Percentiles rank a stretch among this genome's conserved stretches.
Conservation (phyloP, 2,888 invertebrate genomes). For the Cartodere bifasciata region DNA sequence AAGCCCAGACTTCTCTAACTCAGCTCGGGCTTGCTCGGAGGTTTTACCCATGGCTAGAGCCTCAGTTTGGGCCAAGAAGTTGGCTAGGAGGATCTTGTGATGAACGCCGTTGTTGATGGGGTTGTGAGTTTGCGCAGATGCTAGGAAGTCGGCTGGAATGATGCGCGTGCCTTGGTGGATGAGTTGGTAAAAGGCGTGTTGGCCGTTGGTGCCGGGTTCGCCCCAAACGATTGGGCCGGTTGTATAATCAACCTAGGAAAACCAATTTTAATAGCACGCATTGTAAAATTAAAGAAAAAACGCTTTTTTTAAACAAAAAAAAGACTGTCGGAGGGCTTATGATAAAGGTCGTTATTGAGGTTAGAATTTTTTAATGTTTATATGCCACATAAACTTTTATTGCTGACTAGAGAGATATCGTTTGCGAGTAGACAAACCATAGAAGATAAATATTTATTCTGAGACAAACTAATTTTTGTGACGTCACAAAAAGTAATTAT, state of each 20-base stretch:
- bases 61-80: constrained; percentile 98
- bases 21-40: constrained; percentile 52
- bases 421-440: too few species aligned
- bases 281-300: background rate
- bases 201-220: constrained; percentile 98
- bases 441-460: too few species aligned
- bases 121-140: constrained; percentile 85
- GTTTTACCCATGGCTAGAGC: constrained; percentile 72
- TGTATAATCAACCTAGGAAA: constrained; percentile 37
- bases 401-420: too few species aligned
- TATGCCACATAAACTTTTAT: too few species aligned
- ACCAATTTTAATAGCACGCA: constrained; percentile 2
- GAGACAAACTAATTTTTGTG: too few species aligned
- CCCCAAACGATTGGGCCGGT: constrained; percentile 90
- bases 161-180: constrained; percentile 84
- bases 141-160: constrained; percentile 95
- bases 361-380: too few species aligned
- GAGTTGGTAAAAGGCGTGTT: constrained; percentile 98
- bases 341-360: too few species aligned
- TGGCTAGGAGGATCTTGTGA: constrained; percentile 89
- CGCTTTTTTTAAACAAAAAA: too few species aligned
- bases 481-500: too few species aligned
- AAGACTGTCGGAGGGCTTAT: too few species aligned
- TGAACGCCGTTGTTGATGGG: constrained; percentile 67
- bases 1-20: constrained; percentile 70